Evolutionary conservation across 2,888 invertebrate species (phyloP), one percentile per base, ranked within the genome.

Genomic region (Drosophila nr. perissopoda): DNA sequence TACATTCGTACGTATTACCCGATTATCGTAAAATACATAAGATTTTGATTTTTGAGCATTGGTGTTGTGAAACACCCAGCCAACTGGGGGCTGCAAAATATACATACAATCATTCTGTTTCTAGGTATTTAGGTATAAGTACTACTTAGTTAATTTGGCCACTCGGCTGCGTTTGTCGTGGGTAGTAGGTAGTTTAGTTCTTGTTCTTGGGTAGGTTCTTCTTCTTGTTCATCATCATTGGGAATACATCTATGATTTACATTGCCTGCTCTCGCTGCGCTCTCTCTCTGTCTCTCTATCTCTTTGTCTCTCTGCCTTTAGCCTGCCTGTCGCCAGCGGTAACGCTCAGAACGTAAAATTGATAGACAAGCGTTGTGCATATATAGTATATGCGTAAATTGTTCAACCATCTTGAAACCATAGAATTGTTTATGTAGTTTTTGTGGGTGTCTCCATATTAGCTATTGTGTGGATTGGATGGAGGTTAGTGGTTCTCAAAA

Each of bases 141-240:
- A 66, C 76, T 88, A 88, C 87, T 88, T 86, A 86, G 82, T 82
- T 88, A 88, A 86, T 86, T 86, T 86, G 85, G 85, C 85, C 85
- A 83, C 85, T 88, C 31, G 89, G 89, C 85, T 85, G 87, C 80
- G 54, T 88, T 83, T 88, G 81, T 76, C 70, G 74, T 88, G 78
- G 80, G 79, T 79, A 69, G 25, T 79, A 79, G 78, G 78, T 79
- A 79, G 81, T 80, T 79, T 21, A 67, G 70, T 69, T 79, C 68
- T 82, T 74, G 46, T 67, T 68, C 53, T 80, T 76, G 88, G 88
- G 76, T 85, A 88, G 84, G 84, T 82, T 82, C 66, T 73, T 73
- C 57, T 56, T 48, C 34, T 56, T 48, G 18, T 29, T 57, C 40
- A 16, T 58, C 33, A 42, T 53, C 46, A 70, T 72, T 71, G 84